These are phyloP conservation scores for Plebejus melissa DNA, from an alignment of 2,888 invertebrate species.

Conservation along the genomic window DNA sequence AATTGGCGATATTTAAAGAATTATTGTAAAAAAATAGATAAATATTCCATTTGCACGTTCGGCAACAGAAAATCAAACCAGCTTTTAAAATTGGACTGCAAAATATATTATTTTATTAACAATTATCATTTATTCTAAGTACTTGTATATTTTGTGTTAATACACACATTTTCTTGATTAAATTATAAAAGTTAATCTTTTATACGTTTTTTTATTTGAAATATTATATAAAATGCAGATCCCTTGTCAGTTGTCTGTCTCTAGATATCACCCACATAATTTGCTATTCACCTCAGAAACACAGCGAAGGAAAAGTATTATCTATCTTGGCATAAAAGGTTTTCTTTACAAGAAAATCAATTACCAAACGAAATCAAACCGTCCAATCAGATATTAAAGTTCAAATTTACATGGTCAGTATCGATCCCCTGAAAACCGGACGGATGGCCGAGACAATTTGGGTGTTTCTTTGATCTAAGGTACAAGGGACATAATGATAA, in stretches of 20 bases:
- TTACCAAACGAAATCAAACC: background rate
- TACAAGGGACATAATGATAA: slow-evolving; percentile 14
- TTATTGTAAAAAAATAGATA: no score
- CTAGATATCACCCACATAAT: background rate
- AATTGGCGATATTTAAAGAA: no score
- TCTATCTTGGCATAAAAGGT: background rate
- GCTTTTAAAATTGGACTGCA: no score
- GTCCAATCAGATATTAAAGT: background rate
- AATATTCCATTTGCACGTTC: no score
- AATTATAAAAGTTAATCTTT: no score
- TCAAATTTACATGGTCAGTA: background rate
- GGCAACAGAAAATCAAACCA: no score
- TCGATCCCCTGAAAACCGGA: background rate
- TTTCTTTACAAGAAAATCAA: background rate
- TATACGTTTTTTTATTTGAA: background rate
- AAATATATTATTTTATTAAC: no score
- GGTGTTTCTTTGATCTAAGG: background rate
- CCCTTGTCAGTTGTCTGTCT: background rate
- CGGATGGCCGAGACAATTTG: background rate
- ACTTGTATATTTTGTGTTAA: no score
- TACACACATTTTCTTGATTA: no score
- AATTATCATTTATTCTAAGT: no score
- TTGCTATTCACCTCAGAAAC: background rate
- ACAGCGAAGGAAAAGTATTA: background rate
- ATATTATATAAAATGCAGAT: background rate